Conservation (phyloP, 2,113 vertebrate species). For the Danionella cerebrum region DNA sequence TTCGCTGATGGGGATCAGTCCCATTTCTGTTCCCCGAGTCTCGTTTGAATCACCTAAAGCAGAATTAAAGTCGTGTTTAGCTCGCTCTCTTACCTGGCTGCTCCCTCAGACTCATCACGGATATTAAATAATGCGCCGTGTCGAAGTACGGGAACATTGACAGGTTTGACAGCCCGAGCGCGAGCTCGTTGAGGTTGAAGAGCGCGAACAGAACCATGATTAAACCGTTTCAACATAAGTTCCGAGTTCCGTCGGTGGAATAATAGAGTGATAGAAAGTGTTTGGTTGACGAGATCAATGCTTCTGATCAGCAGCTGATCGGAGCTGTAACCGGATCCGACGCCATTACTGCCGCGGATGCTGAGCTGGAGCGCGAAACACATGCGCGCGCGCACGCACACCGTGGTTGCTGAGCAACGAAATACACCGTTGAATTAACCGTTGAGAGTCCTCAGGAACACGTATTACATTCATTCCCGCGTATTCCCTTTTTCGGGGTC, state of each 20-base stretch:
- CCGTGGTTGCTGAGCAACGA: too few species aligned
- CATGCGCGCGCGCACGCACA: background rate
- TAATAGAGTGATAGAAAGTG: background rate
- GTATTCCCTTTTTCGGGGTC: too few species aligned
- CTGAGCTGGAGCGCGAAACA: background rate
- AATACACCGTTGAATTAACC: too few species aligned
- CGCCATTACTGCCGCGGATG: constrained; percentile 18
- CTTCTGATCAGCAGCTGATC: constrained; percentile 45
- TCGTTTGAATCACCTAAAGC: too few species aligned
- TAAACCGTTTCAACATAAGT: background rate
- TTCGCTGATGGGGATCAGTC: too few species aligned
- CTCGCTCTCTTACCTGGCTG: constrained; percentile 84
- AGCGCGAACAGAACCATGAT: constrained; percentile 55
- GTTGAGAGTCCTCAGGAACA: too few species aligned
- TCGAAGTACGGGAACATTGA: constrained; percentile 93
- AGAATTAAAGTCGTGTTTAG: background rate
- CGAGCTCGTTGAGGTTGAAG: constrained; percentile 60
- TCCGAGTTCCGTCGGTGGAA: background rate
- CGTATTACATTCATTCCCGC: too few species aligned
- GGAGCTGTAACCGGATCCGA: constrained; percentile 9
- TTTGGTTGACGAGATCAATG: background rate
- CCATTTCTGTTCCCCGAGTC: too few species aligned
- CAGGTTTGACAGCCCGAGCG: constrained; percentile 70
- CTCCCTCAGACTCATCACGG: constrained; percentile 77
- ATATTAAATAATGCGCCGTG: constrained; percentile 82